Conservation (phyloP, 1,140 invertebrate genomes). For the Calycopis cecrops region DNA sequence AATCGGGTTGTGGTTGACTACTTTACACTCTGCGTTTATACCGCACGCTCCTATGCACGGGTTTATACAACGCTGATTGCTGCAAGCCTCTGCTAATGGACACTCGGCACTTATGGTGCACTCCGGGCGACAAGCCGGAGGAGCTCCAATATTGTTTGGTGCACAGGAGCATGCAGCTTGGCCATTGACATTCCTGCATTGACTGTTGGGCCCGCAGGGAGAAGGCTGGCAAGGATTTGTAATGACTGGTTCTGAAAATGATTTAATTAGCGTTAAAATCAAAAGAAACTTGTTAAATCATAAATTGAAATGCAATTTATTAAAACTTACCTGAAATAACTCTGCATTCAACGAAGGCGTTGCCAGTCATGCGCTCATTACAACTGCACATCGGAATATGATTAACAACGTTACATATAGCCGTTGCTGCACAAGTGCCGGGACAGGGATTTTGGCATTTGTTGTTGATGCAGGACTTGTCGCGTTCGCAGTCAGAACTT, state of each 20-base stretch:
- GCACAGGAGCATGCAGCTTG: conserved; percentile 79
- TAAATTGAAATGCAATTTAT: background rate
- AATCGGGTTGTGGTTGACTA: conserved; percentile 81
- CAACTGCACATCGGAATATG: conserved; percentile 86
- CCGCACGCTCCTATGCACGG: conserved; percentile 81
- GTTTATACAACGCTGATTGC: conserved; percentile 77
- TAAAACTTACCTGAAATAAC: conserved; percentile 70
- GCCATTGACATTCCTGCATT: conserved; percentile 78
- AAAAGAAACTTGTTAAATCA: conserved; percentile 1
- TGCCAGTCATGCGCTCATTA: conserved; percentile 80
- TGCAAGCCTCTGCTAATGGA: conserved; percentile 74
- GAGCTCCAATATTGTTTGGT: conserved; percentile 78
- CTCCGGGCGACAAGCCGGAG: conserved; percentile 78
- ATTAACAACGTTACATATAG: conserved; percentile 83
- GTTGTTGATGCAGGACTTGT: conserved; percentile 82
- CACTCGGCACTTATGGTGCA: conserved; percentile 78
- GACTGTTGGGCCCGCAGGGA: conserved; percentile 79
- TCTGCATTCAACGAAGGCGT: conserved; percentile 81
- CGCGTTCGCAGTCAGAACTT: conserved; percentile 82
- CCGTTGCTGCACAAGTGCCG: conserved; percentile 82
- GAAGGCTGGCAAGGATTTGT: conserved; percentile 76
- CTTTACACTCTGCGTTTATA: conserved; percentile 77
- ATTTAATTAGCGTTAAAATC: conserved; percentile 7
- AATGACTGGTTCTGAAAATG: conserved; percentile 56
- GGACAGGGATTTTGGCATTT: conserved; percentile 85